Evolutionary conservation across 2,113 vertebrate genomes (phyloP).

Genomic region (Chamaea fasciata): DNA sequence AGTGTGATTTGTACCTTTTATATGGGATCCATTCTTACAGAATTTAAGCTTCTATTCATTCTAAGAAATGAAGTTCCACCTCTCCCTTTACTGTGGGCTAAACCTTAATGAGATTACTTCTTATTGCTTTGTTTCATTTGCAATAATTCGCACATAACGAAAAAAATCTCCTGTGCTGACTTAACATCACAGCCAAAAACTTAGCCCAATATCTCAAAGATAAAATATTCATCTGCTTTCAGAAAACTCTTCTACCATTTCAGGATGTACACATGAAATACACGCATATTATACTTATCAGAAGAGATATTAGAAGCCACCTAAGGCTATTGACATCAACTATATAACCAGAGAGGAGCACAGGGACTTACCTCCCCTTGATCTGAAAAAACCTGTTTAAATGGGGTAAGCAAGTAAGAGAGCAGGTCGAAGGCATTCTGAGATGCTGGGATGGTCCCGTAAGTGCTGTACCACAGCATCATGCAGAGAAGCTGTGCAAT

Average conservation of each 20-base stretch:
- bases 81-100: not conserved
- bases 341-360: not conserved
- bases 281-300: not conserved
- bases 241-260: not conserved
- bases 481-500: conserved; percentile 76
- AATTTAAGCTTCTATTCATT: not conserved
- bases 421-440: conserved; percentile 75
- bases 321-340: not conserved
- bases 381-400: conserved; percentile 55
- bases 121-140: not conserved
- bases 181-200: not conserved
- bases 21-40: not conserved
- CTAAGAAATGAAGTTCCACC: not conserved
- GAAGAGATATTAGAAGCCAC: not conserved
- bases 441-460: conserved; percentile 64
- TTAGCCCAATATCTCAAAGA: not conserved
- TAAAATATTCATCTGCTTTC: not conserved
- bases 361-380: conserved; percentile 44
- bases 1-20: not conserved
- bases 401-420: conserved; percentile 65
- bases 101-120: not conserved
- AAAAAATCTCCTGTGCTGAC: not conserved
- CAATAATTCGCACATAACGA: not conserved
- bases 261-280: not conserved
- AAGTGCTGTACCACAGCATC: conserved; percentile 78